Evolutionary conservation across 1,140 invertebrate genomes (phyloP), one percentile per base, ranked within the genome.

Genomic region (Diorhabda carinulata): DNA sequence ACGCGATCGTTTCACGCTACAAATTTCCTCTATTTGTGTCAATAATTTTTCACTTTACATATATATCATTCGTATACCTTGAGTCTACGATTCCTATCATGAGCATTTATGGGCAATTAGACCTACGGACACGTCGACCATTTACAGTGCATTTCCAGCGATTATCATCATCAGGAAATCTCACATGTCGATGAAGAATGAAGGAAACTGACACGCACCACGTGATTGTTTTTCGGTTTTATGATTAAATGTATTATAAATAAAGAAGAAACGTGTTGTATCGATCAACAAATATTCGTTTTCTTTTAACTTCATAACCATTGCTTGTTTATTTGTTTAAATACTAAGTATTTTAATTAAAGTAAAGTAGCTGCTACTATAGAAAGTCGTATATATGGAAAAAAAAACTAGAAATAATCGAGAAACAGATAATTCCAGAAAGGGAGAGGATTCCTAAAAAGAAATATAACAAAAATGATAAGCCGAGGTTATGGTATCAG

Each of bases 201-300:
- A 60, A 60, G 25, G 58, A 60, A 60, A 60, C n/a, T 60, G 58
- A n/a, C 58, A 60, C 58, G 58, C 58, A 60, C 58, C 6, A 60
- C 41, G 58, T 60, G 58, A 60, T 60, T 60, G 58, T 60, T 10
- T 60, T 60, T 60, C n/a, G 25, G n/a, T 42, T 42, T 42, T 3
- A 60, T 25, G 58, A 42, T 60, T 60, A 60, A 3, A 60, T 25
- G n/a, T 60, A 42, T 25, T n/a, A 25, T 60, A 25, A 42, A 42
- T 6, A 60, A 3, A 7, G 58, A 10, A 56, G 52, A 56, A 9
- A 5, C n/a, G 25, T 25, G 58, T 60, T n/a, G 58, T 60, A 6
- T 25, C n/a, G 25, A 60, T 42, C 2, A 42, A 7, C n/a, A 25
- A 60, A 60, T 10, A 60, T 10, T 10, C 0, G 58, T 42, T 6